These are phyloP conservation scores for Cerceris ruficornis DNA, from an alignment of 2,888 invertebrate genomes.

Conservation along the genomic window DNA sequence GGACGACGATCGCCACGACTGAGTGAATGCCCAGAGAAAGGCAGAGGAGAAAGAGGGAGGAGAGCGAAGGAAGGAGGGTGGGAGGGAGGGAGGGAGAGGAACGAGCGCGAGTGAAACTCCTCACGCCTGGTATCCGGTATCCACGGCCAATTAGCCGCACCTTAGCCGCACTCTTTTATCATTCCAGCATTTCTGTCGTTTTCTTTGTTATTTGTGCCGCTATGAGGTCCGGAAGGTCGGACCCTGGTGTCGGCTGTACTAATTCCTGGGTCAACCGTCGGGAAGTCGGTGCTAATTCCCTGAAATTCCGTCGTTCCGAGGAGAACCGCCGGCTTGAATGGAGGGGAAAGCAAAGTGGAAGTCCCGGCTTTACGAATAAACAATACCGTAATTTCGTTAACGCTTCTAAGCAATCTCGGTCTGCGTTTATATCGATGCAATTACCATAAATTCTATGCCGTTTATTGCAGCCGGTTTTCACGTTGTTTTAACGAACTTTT, in stretches of 20 bases:
- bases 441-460: neutral
- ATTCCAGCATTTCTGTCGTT: slow-evolving; percentile 51
- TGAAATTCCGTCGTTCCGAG: neutral
- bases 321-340: neutral
- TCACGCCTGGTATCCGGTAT: slow-evolving; percentile 64
- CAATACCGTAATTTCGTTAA: neutral
- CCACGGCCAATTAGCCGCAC: slow-evolving; percentile 66
- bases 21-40: slow-evolving; percentile 54
- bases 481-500: no score
- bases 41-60: slow-evolving; percentile 27
- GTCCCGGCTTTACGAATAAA: neutral
- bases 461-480: no score
- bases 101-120: slow-evolving; percentile 62
- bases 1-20: slow-evolving; percentile 57
- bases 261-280: neutral
- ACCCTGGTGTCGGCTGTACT: neutral
- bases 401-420: neutral
- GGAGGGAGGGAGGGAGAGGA: slow-evolving; percentile 26
- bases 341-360: neutral
- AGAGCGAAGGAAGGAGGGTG: slow-evolving; percentile 26
- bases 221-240: neutral
- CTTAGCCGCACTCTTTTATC: slow-evolving; percentile 58
- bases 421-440: neutral
- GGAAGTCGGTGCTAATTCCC: slow-evolving; percentile 7
- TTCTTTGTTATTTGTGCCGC: slow-evolving; percentile 42